These are phyloP conservation scores for Spheniscus humboldti DNA, from an alignment of 2,797 vertebrate genomes.

Conservation along the genomic window DNA sequence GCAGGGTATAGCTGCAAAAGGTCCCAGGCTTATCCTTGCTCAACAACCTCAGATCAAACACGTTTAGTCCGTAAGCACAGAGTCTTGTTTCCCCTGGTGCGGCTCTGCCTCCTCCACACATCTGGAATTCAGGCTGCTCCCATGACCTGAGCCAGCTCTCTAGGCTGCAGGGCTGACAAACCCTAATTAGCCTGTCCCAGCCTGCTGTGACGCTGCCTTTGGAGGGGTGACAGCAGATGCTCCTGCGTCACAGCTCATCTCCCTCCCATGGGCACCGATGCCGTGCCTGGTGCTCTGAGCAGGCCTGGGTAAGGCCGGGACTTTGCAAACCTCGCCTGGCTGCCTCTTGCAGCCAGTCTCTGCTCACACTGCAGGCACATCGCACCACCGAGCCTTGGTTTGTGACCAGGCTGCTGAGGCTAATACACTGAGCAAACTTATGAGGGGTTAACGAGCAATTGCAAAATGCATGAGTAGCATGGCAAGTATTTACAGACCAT, in stretches of 20 bases:
- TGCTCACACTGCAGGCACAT: not conserved
- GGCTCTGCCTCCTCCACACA: not conserved
- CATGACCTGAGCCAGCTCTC: not conserved
- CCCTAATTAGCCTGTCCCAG: not conserved
- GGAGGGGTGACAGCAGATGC: not conserved
- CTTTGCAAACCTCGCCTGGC: not conserved
- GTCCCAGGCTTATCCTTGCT: not conserved
- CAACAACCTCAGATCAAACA: accelerated
- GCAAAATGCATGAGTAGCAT: not conserved
- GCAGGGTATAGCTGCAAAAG: accelerated
- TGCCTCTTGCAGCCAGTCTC: not conserved
- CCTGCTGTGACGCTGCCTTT: not conserved
- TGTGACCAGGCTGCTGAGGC: not conserved
- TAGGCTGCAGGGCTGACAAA: not conserved
- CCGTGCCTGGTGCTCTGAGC: not conserved
- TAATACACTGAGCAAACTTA: not conserved
- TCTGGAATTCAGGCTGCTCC: not conserved
- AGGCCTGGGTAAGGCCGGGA: not conserved
- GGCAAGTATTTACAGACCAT: not conserved
- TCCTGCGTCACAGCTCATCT: not conserved
- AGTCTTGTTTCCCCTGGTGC: not conserved
- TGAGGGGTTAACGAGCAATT: not conserved
- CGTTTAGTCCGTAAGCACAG: accelerated
- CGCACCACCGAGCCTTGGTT: accelerated
- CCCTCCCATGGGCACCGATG: not conserved